Evolutionary conservation across 2,888 invertebrate species (phyloP).

Genomic region (Microplitis manilae): DNA sequence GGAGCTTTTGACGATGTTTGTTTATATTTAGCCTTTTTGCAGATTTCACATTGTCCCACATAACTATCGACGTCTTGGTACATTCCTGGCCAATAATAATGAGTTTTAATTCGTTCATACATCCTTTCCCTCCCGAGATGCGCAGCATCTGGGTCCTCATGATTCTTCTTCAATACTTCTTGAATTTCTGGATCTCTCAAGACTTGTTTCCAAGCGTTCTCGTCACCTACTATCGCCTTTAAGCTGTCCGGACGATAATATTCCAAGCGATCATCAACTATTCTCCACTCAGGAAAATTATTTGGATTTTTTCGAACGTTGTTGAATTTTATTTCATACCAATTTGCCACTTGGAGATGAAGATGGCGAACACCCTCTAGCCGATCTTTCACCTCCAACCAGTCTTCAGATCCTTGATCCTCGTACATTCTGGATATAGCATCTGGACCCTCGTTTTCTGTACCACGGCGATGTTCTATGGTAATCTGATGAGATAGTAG

Average conservation of each 20-base stretch:
- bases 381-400: background rate
- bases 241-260: slow-evolving; percentile 18
- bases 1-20: background rate
- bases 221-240: slow-evolving; percentile 29
- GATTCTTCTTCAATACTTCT: background rate
- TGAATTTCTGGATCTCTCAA: background rate
- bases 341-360: slow-evolving; percentile 37
- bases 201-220: slow-evolving; percentile 25
- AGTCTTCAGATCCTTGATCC: background rate
- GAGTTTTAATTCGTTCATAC: background rate
- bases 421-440: background rate
- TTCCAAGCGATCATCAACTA: slow-evolving; percentile 41
- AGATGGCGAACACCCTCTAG: background rate
- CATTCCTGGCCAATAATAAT: background rate
- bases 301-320: slow-evolving; percentile 48
- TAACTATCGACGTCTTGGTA: background rate
- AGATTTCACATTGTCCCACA: background rate
- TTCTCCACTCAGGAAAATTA: slow-evolving; percentile 9
- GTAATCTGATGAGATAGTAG: background rate
- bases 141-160: background rate
- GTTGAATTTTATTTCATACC: slow-evolving; percentile 42
- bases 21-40: background rate
- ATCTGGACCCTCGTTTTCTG: background rate
- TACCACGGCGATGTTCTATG: background rate
- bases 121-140: background rate